Evolutionary conservation across 1,140 invertebrate genomes (phyloP), one percentile per base, ranked within the genome.

Genomic region (Drosophila lacteicornis): DNA sequence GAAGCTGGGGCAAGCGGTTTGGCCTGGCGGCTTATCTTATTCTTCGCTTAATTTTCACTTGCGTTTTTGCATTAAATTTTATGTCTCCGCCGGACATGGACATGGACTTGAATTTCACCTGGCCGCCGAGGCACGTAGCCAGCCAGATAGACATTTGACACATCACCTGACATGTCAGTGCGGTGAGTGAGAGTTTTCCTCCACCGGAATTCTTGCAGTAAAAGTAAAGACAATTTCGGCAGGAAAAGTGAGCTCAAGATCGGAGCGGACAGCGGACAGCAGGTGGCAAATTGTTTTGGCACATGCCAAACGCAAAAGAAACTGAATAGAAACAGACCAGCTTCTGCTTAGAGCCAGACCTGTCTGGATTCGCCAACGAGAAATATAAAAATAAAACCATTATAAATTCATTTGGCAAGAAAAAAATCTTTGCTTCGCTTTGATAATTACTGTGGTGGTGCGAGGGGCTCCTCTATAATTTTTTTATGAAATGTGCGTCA

Each of bases 211-310:
- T 83, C 84, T 74, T 88, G 49, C 25, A 88, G 84, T 88, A 88
- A 86, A 83, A 88, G 83, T 88, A 78, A 69, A 42, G 53, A 46
- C 63, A 45, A 58, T 57, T 51, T 53, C 3, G 19, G 25, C n/a
- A 50, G 42, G 33, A 79, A 75, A 71, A 60, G 40, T 68, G 70
- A 71, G 75, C 69, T 76, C 51, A 75, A 85, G 63, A 82, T 82
- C 79, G 65, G 25, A 25, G 2, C 19, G 12, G 27, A 15, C 33
- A 38, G 5, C 4, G 53, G 61, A 27, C 58, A 46, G 67, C 60
- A 79, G 77, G 77, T 82, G 67, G 71, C 47, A 80, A 86, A 87
- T 59, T 82, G 60, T 87, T 77, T 86, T 87, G 82, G 75, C 83
- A 87, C 82, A 86, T 79, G 82, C 82, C 75, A 84, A 80, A 51